Conservation (phyloP, 2,888 invertebrate genomes). For the Eupsilia transversa region DNA sequence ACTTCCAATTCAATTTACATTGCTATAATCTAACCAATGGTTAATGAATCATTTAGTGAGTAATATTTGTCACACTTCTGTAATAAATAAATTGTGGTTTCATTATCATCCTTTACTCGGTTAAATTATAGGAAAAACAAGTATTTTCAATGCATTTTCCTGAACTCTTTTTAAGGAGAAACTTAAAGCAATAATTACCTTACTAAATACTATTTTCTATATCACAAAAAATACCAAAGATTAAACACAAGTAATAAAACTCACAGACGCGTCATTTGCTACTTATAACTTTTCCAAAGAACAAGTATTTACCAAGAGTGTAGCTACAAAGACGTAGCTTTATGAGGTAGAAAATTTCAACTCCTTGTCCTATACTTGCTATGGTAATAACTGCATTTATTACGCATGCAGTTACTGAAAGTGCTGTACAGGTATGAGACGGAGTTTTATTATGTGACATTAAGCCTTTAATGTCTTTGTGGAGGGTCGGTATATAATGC, state of each 20-base stretch:
- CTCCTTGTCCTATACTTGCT: slow-evolving; percentile 76
- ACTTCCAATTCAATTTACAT: background rate
- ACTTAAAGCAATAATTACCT: background rate
- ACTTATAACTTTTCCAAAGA: slow-evolving; percentile 57
- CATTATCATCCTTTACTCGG: background rate
- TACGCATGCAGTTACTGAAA: slow-evolving; percentile 75
- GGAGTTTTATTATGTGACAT: slow-evolving; percentile 56
- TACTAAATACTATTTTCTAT: background rate
- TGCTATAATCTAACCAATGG: background rate
- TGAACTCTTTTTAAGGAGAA: background rate
- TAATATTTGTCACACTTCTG: slow-evolving; percentile 1
- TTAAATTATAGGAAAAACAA: slow-evolving; percentile 21
- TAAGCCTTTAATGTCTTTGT: slow-evolving; percentile 56
- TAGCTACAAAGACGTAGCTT: slow-evolving; percentile 78
- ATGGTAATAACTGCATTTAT: slow-evolving; percentile 84
- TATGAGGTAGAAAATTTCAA: slow-evolving; percentile 81
- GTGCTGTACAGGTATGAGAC: slow-evolving; percentile 51
- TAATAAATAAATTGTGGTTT: slow-evolving; percentile 17
- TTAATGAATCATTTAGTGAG: slow-evolving; percentile 28
- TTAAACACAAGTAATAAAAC: slow-evolving; percentile 42
- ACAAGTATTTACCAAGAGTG: slow-evolving; percentile 65
- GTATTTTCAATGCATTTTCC: background rate
- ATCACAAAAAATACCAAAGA: slow-evolving; percentile 26
- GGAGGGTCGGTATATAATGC: slow-evolving; percentile 29
- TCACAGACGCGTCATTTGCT: slow-evolving; percentile 48